Conservation (phyloP, 2,113 vertebrate genomes). For the Epinephelus moara region DNA sequence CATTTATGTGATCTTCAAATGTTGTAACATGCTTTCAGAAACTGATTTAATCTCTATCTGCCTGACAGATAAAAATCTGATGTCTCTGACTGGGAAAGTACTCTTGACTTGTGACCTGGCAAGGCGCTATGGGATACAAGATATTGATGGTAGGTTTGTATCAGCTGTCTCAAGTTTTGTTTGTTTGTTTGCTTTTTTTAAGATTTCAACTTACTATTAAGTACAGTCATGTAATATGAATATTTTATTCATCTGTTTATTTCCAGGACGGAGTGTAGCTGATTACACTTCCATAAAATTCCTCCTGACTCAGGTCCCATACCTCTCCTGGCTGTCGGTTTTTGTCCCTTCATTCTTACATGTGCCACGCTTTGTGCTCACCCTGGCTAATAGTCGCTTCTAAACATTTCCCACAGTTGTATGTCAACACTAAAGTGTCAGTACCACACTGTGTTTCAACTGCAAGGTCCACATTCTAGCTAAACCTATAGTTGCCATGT, state of each 20-base stretch:
- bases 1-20: not conserved
- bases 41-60: not conserved
- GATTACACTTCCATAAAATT: slow-evolving; percentile 84
- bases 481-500: too few relatives aligned
- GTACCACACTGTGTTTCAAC: too few relatives aligned
- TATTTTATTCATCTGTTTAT: not conserved
- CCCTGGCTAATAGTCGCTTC: slow-evolving; percentile 70
- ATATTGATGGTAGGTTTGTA: slow-evolving; percentile 84
- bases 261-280: slow-evolving; percentile 76
- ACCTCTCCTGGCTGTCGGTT: slow-evolving; percentile 77
- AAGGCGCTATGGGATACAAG: slow-evolving; percentile 82
- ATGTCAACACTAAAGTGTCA: too few relatives aligned
- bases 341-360: slow-evolving; percentile 79
- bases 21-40: not conserved
- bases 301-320: slow-evolving; percentile 70
- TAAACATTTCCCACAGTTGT: slow-evolving; percentile 38
- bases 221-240: not conserved
- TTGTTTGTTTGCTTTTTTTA: not conserved
- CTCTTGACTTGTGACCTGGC: slow-evolving; percentile 87
- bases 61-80: slow-evolving; percentile 80
- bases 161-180: not conserved
- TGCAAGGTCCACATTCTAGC: too few relatives aligned
- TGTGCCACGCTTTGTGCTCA: slow-evolving; percentile 80
- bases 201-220: not conserved
- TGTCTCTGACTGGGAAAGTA: slow-evolving; percentile 88